Base-by-base conservation (phyloP, 2,113 vertebrate species). In the Phocoena sinus region DNA sequence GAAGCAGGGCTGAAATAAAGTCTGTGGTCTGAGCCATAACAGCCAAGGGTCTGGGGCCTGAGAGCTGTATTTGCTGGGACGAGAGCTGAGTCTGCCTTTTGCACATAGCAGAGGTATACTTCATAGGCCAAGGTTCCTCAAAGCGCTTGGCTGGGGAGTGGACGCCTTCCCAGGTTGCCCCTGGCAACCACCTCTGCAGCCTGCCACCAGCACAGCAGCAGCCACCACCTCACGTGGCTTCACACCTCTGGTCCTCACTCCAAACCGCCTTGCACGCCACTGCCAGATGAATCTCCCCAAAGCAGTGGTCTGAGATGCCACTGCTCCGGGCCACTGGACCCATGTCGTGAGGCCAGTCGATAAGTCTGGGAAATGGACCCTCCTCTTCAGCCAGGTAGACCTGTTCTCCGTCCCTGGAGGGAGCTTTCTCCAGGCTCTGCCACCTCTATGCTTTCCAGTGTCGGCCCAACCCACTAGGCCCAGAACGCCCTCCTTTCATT, bases 21-120 rank as follows among this genome's bases (percentile, higher is more conserved):
- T 96, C 96, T 97, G 73, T 85, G 84, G 97, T 97, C 97, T 92
- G 41, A 97, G 97, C 33, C 93, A 91, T 92, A 96, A 71, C 10
- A 96, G 97, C 92, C 89, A 96, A 92, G 93, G 89, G 96, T 91
- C 94, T 90, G 67, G 95, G 94, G 96, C 96, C 97, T 97, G 97
- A 96, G 98, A 92, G 91, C 92, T 98, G 95, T 98, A 93, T 98
- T 98, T 97, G 8, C 47, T 76, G 88, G 95, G 96, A 95, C 97
- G 97, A 98, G 95, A 97, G 97, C 94, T 95, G 91, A 95, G 96
- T 95, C 85, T 96, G 84, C 81, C 94, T 98, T 98, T 91, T 98
- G 96, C 96, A 98, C 90, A 17, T 67, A 95, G 96, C 89, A 97
- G 95, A 97, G 96, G 85, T 94, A 85, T 95, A 63, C 96, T 97